phyloP scores from a whole-genome alignment of 1,140 invertebrate species.

The Hydropsyche tenuis region DNA sequence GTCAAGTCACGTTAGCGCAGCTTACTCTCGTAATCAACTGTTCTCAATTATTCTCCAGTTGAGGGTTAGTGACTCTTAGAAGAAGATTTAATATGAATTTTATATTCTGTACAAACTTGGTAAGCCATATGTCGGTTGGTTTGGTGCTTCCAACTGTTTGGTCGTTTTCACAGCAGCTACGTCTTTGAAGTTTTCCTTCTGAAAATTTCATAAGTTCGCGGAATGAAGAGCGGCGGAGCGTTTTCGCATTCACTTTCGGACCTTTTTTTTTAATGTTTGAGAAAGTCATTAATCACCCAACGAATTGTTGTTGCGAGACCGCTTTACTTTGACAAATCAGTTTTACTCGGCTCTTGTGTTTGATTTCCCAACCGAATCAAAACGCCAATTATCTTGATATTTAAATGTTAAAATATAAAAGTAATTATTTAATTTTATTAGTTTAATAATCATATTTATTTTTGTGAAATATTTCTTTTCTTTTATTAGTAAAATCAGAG shows the following conservation, averaged over 20 bases:
- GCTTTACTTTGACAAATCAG: conserved; percentile 10
- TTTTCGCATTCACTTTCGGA: conserved; percentile 12
- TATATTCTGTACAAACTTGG: no score
- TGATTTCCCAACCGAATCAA: background rate
- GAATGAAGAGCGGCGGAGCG: background rate
- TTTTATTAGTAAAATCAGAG: background rate
- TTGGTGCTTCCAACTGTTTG: background rate
- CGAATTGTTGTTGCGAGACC: background rate
- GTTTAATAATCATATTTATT: background rate
- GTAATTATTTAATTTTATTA: background rate
- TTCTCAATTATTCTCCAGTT: no score
- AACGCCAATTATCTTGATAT: background rate
- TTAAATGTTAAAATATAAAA: no score
- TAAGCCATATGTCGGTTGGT: no score
- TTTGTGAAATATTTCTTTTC: background rate
- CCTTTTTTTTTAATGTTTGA: conserved; percentile 6
- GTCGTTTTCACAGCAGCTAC: background rate
- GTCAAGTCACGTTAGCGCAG: no score
- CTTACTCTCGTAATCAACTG: no score
- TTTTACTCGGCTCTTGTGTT: background rate
- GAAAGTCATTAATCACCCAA: conserved; percentile 4
- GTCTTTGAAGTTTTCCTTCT: conserved; percentile 12
- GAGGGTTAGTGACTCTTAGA: no score
- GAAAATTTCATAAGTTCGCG: conserved; percentile 20
- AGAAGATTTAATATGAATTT: no score